Evolutionary conservation across 2,888 invertebrate genomes (phyloP).

Genomic region (Pyrrhosoma nymphula): DNA sequence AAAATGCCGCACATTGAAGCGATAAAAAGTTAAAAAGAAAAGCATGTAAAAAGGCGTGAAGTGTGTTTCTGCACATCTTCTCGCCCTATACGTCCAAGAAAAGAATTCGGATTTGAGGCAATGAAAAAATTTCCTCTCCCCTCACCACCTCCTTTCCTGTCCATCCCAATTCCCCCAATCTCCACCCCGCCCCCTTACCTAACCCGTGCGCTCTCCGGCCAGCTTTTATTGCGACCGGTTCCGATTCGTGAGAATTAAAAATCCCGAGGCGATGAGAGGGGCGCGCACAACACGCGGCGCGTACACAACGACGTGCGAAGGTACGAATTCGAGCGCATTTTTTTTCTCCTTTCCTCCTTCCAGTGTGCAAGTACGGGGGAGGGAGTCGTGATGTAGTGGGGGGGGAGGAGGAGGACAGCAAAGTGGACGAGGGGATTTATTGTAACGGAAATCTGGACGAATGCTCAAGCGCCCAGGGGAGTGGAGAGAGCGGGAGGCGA

Average conservation of each 20-base stretch:
- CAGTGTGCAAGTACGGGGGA: background rate
- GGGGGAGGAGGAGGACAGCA: background rate
- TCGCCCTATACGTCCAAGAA: background rate
- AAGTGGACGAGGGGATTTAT: constrained; percentile 33
- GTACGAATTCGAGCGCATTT: background rate
- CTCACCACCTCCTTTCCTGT: background rate
- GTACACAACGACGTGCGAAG: background rate
- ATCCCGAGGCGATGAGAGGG: background rate
- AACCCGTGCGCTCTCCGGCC: background rate
- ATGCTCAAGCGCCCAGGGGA: background rate
- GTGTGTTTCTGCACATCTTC: background rate
- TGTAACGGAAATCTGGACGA: constrained; percentile 60
- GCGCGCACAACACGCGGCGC: background rate
- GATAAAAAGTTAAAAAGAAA: no score
- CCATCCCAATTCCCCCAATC: background rate
- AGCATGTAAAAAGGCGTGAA: background rate
- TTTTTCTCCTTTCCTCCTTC: background rate
- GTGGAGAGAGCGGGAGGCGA: background rate
- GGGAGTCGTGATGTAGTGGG: background rate
- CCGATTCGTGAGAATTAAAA: constrained; percentile 53
- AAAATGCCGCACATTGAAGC: no score
- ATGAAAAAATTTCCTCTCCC: background rate
- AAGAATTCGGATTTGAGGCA: constrained; percentile 10
- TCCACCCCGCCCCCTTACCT: background rate
- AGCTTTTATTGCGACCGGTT: constrained; percentile 48